phyloP scores from a whole-genome alignment of 2,888 invertebrate genomes.

The Latrodectus elegans region DNA sequence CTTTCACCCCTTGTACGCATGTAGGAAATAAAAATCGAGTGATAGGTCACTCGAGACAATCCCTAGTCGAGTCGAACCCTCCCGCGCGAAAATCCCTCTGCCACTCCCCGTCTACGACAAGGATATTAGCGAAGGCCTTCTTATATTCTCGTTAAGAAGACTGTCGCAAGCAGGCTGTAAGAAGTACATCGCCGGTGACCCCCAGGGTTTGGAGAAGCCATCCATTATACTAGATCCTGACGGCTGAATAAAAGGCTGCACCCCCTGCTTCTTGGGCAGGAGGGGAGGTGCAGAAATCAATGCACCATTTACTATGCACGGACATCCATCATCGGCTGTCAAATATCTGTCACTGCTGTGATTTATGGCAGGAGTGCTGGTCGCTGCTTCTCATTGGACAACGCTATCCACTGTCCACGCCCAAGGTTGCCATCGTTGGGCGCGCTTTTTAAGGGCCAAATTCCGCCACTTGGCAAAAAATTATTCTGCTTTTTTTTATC shows the following conservation, averaged over 20 bases:
- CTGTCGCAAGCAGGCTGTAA: conserved; percentile 68
- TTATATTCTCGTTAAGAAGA: conserved; percentile 70
- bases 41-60: conserved; percentile 70
- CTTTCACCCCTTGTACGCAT: conserved; percentile 51
- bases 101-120: conserved; percentile 59
- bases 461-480: conserved; percentile 45
- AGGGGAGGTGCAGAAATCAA: conserved; percentile 65
- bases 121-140: conserved; percentile 69
- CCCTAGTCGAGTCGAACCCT: conserved; percentile 62
- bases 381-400: conserved; percentile 66
- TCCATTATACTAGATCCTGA: conserved; percentile 69
- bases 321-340: conserved; percentile 70
- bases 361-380: conserved; percentile 67
- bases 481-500: neutral
- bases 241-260: conserved; percentile 67
- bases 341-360: conserved; percentile 70
- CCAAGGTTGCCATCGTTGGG: conserved; percentile 58
- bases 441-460: conserved; percentile 53
- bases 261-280: conserved; percentile 17
- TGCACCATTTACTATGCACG: conserved; percentile 70
- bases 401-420: conserved; percentile 69
- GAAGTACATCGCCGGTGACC: conserved; percentile 69
- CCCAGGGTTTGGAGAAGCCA: conserved; percentile 69
- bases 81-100: conserved; percentile 55
- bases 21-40: conserved; percentile 67